Evolutionary conservation across 92 coral and sea anemone species (phyloP).

Genomic region (Scolanthus callimorphus): DNA sequence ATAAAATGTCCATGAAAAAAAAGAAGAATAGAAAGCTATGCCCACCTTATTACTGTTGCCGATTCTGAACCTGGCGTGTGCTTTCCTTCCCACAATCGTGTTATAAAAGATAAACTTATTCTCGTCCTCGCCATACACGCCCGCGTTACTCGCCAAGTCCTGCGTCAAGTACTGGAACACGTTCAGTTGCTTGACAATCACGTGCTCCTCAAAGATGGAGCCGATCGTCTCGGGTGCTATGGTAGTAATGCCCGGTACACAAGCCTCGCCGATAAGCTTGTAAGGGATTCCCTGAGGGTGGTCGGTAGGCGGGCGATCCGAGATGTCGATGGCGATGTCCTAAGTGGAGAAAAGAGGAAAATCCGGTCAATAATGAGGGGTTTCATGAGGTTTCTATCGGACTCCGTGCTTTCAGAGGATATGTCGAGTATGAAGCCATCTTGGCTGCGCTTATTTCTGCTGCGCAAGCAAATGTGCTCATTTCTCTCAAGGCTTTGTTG

Average conservation of each 20-base stretch:
- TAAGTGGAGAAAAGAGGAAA: constrained; percentile 11
- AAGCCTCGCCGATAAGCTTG: constrained; percentile 92
- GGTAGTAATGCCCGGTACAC: constrained; percentile 88
- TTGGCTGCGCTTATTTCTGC: no score
- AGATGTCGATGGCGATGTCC: constrained; percentile 94
- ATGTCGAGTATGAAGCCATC: no score
- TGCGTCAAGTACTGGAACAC: constrained; percentile 84
- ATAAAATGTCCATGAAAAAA: no score
- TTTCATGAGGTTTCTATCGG: no score
- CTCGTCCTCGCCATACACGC: constrained; percentile 97
- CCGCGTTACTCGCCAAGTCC: constrained; percentile 90
- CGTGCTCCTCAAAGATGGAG: constrained; percentile 94
- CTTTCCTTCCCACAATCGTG: constrained; percentile 92
- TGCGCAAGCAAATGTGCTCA: no score
- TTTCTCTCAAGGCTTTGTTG: no score
- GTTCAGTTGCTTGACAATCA: constrained; percentile 87
- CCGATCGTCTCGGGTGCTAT: constrained; percentile 74
- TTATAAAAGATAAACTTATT: constrained; percentile 94
- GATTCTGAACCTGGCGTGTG: constrained; percentile 85
- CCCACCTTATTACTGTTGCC: constrained; percentile 89
- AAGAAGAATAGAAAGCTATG: background rate
- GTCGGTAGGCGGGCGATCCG: constrained; percentile 90
- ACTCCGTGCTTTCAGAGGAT: no score
- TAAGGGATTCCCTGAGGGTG: constrained; percentile 99
- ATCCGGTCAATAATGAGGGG: no score